Evolutionary conservation across 2,797 vertebrate species (phyloP).

Genomic region (Clarias laeviceps): DNA sequence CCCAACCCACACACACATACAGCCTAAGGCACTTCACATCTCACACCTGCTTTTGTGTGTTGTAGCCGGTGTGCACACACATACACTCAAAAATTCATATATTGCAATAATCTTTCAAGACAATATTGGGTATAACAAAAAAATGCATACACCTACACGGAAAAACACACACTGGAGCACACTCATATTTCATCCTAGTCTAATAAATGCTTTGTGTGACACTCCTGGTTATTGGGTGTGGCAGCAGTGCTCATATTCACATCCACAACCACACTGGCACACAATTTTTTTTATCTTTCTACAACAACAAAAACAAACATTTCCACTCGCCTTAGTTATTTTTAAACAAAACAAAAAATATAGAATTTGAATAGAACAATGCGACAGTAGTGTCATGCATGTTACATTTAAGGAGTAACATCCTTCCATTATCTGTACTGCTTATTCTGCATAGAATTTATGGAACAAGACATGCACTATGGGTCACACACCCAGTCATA

Average conservation of each 20-base stretch:
- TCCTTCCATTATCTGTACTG: too few relatives aligned
- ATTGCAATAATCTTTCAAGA: slow-evolving; percentile 33
- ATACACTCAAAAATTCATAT: slow-evolving; percentile 21
- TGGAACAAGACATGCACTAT: too few relatives aligned
- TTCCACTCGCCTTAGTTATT: neutral
- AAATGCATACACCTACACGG: slow-evolving; percentile 13
- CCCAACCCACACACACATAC: slow-evolving; percentile 15
- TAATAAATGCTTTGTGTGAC: slow-evolving; percentile 31
- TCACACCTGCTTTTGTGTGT: slow-evolving; percentile 23
- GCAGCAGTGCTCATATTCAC: slow-evolving; percentile 1
- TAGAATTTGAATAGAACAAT: neutral
- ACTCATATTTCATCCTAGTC: slow-evolving; percentile 29
- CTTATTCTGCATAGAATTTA: too few relatives aligned
- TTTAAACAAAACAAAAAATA: neutral
- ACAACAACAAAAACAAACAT: neutral
- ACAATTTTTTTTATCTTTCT: neutral
- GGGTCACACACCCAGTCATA: too few relatives aligned
- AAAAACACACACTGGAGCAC: neutral
- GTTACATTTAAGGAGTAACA: neutral
- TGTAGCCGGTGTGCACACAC: neutral
- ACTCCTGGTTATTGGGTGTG: slow-evolving; percentile 16
- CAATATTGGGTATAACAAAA: slow-evolving; percentile 10
- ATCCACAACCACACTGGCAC: neutral
- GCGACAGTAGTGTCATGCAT: neutral
- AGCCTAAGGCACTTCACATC: neutral